Percentiles rank a stretch among this genome's conserved stretches.
Evolutionary conservation across 2,113 vertebrate species (phyloP).

Genomic region (Mirounga angustirostris): DNA sequence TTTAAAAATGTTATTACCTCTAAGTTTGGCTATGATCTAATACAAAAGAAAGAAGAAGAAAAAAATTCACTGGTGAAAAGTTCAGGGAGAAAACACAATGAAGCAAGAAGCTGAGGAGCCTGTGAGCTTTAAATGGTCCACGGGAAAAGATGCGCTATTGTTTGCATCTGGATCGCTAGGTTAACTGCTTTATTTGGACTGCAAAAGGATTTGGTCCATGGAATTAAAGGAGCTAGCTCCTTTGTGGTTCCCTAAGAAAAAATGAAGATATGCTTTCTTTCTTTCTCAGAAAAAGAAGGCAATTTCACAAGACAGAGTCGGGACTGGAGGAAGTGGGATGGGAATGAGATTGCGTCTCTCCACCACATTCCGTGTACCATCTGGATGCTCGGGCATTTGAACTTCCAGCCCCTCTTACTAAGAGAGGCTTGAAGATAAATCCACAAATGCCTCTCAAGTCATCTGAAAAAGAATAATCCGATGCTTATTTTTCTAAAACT

Average conservation of each 20-base stretch:
- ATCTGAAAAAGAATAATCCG: neutral
- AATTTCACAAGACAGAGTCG: neutral
- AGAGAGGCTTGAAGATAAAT: neutral
- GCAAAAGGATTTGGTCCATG: neutral
- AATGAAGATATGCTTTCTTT: neutral
- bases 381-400: neutral
- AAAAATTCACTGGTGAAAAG: neutral
- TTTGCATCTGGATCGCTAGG: neutral
- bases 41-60: neutral
- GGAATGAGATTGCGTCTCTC: rapidly evolving
- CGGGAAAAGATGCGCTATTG: neutral
- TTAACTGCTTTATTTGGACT: neutral
- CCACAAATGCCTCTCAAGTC: neutral
- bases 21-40: neutral
- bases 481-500: neutral
- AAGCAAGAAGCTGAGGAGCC: neutral
- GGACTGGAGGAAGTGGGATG: neutral
- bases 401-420: neutral
- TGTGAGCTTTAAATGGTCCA: neutral
- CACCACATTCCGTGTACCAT: neutral
- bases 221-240: neutral
- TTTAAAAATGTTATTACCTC: neutral
- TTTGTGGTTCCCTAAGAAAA: neutral
- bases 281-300: neutral
- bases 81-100: neutral